Conservation (phyloP, 2,888 invertebrate genomes). For the Drosophila kuntzei region DNA sequence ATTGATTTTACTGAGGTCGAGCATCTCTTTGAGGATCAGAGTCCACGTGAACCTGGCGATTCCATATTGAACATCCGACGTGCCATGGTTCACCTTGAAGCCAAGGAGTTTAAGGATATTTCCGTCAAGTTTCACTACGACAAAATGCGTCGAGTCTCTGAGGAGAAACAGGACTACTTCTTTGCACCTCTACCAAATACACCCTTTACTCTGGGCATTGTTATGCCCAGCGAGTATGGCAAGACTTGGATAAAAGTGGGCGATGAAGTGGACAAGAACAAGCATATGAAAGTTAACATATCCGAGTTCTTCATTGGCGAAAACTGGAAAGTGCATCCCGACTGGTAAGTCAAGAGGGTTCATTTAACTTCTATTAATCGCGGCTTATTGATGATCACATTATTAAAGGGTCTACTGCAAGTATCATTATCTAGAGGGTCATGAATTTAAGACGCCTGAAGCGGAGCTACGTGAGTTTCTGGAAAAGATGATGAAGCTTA, state of each 20-base stretch:
- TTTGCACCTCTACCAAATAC: constrained; percentile 93
- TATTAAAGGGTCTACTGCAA: constrained; percentile 92
- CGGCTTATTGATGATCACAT: neutral
- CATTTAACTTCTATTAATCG: neutral
- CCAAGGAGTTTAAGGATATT: constrained; percentile 89
- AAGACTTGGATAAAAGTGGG: constrained; percentile 88
- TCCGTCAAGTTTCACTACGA: constrained; percentile 94
- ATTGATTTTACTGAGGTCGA: constrained; percentile 98
- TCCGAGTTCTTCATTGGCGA: constrained; percentile 90
- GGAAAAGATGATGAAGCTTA: constrained; percentile 87
- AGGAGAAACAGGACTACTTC: constrained; percentile 93
- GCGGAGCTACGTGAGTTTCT: constrained; percentile 91
- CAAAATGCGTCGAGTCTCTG: constrained; percentile 92
- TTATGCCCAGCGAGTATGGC: constrained; percentile 92
- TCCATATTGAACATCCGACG: constrained; percentile 87
- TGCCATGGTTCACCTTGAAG: constrained; percentile 90
- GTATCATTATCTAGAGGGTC: constrained; percentile 93
- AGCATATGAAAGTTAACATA: constrained; percentile 89
- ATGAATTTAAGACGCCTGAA: constrained; percentile 91
- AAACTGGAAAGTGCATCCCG: constrained; percentile 93
- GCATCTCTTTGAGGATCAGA: constrained; percentile 90
- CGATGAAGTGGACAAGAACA: constrained; percentile 90
- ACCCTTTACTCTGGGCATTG: constrained; percentile 94
- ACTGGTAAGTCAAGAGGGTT: constrained; percentile 88
- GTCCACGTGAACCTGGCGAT: constrained; percentile 88